A percentile compares a stretch with the other conserved stretches of the same genome.
Evolutionary conservation across 2,888 invertebrate genomes (phyloP).

Genomic region (Actias luna): DNA sequence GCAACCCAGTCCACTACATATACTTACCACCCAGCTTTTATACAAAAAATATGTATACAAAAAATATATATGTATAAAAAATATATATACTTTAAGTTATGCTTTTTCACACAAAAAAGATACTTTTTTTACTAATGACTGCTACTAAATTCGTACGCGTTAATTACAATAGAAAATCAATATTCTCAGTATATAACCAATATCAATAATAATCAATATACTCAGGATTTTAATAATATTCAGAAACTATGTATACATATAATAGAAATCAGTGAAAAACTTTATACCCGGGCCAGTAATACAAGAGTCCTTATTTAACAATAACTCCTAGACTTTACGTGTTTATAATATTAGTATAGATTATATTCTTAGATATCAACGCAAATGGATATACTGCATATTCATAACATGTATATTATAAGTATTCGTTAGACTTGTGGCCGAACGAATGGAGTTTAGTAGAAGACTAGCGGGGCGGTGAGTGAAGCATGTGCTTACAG

Average conservation of each 20-base stretch:
- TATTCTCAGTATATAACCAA: background rate
- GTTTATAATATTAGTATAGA: background rate
- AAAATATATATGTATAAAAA: too few relatives aligned
- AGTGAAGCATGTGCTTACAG: constrained; percentile 81
- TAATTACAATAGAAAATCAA: background rate
- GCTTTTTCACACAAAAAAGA: too few relatives aligned
- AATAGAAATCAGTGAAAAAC: background rate
- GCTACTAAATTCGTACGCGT: background rate
- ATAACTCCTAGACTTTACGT: too few relatives aligned
- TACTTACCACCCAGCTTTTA: too few relatives aligned
- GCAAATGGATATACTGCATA: too few relatives aligned
- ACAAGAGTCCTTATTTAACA: too few relatives aligned
- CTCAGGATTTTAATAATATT: too few relatives aligned
- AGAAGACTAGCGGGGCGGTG: constrained; percentile 47
- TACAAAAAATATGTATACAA: too few relatives aligned
- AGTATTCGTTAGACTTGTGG: background rate
- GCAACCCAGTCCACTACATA: too few relatives aligned
- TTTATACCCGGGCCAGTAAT: background rate
- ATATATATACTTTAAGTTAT: too few relatives aligned
- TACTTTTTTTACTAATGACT: background rate
- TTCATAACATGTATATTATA: background rate
- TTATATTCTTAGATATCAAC: background rate
- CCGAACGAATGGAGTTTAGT: constrained; percentile 7
- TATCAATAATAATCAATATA: background rate
- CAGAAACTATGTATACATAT: too few relatives aligned